These are phyloP conservation scores for Ellobius talpinus DNA, from an alignment of 2,113 vertebrate genomes.

Conservation along the genomic window DNA sequence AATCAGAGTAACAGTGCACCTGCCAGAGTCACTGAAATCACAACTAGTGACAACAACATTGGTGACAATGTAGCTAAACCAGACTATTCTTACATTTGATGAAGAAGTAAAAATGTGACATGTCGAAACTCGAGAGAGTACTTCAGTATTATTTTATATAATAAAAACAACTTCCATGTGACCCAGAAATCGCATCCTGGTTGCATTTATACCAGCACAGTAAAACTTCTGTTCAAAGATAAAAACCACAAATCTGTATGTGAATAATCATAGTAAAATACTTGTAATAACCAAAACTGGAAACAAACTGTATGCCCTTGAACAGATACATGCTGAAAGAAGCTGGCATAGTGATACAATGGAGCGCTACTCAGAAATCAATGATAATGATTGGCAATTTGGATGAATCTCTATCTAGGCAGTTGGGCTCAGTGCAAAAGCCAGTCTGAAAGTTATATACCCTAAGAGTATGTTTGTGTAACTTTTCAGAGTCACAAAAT, in stretches of 20 bases:
- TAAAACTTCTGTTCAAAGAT: background rate
- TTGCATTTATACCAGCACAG: slow-evolving; percentile 21
- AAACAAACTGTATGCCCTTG: background rate
- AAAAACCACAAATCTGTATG: background rate
- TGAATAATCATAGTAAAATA: background rate
- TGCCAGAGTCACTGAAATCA: background rate
- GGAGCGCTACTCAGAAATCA: background rate
- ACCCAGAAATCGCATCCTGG: background rate
- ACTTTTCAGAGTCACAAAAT: background rate
- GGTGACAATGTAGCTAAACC: background rate
- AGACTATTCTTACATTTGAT: background rate
- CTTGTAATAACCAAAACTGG: slow-evolving; percentile 1
- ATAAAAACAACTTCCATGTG: background rate
- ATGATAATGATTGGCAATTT: background rate
- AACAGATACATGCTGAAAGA: background rate
- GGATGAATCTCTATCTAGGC: background rate
- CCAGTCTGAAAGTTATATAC: background rate
- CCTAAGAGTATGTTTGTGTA: background rate
- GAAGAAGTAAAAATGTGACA: background rate
- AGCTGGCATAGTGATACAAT: background rate
- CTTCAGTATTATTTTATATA: background rate
- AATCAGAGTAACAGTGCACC: background rate
- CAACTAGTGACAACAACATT: background rate
- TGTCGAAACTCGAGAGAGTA: background rate
- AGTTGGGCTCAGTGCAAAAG: background rate